These are phyloP conservation scores for Nipponia nippon DNA, from an alignment of 2,113 vertebrate species.

Conservation along the genomic window DNA sequence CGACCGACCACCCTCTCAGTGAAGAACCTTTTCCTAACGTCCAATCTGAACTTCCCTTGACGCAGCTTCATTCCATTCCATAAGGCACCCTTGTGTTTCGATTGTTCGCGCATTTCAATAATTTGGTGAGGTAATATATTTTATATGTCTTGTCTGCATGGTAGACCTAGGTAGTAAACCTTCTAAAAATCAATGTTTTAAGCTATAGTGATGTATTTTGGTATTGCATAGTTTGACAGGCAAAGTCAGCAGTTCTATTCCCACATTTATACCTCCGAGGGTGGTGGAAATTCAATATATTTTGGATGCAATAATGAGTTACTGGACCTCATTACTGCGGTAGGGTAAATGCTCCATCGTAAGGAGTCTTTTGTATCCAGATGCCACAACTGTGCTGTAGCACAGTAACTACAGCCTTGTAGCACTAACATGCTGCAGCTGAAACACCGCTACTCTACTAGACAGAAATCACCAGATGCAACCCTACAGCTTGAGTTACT, in stretches of 20 bases:
- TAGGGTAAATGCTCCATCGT: background rate
- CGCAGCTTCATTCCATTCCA: too few relatives aligned
- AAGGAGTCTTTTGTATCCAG: background rate
- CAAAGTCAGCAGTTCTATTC: background rate
- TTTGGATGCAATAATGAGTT: background rate
- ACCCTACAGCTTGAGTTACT: background rate
- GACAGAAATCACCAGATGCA: background rate
- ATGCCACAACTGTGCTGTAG: background rate
- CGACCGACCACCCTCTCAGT: background rate
- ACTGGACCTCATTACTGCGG: background rate
- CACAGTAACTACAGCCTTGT: background rate
- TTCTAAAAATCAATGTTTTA: background rate
- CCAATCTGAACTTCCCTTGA: too few relatives aligned
- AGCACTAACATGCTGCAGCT: background rate
- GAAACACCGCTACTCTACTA: background rate
- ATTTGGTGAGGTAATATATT: background rate
- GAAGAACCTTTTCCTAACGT: background rate
- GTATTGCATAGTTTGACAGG: background rate
- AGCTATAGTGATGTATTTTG: background rate
- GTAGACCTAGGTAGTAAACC: background rate
- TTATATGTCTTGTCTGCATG: background rate
- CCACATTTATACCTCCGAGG: background rate
- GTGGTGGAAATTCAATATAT: background rate
- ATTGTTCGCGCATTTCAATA: background rate
- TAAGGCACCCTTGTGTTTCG: background rate